Percentiles rank a stretch among this genome's conserved stretches.
These are phyloP conservation scores for Hirudinaria manillensis DNA, from an alignment of 2,888 invertebrate species.

Conservation along the genomic window DNA sequence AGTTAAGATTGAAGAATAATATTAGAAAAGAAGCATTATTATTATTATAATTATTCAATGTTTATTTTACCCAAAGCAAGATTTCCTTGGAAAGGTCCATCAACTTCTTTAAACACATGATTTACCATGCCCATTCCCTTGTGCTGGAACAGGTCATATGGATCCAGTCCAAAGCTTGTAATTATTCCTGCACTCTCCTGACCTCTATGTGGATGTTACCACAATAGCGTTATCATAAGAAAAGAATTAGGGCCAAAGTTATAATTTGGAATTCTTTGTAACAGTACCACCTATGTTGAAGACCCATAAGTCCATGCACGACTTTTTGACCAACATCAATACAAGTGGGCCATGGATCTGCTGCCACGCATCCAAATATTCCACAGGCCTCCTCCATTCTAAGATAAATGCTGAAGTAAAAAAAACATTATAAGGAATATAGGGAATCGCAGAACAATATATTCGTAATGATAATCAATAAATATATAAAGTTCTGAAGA, in stretches of 20 bases:
- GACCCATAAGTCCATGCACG: slow-evolving; percentile 65
- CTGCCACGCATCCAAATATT: slow-evolving; percentile 87
- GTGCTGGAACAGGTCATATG: slow-evolving; percentile 46
- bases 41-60: no score
- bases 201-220: slow-evolving; percentile 63
- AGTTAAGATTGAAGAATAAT: no score
- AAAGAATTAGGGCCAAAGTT: background rate
- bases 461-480: no score
- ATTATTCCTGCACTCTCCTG: slow-evolving; percentile 99
- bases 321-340: slow-evolving; percentile 85
- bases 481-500: no score
- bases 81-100: background rate
- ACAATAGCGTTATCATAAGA: background rate
- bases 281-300: slow-evolving; percentile 37
- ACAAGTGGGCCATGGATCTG: slow-evolving; percentile 55
- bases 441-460: no score
- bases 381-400: slow-evolving; percentile 63
- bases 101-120: slow-evolving; percentile 65
- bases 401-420: no score
- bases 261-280: background rate
- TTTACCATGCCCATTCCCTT: slow-evolving; percentile 93
- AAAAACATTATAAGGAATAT: no score
- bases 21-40: no score
- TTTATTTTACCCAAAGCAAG: background rate
- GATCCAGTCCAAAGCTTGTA: slow-evolving; percentile 68